phyloP scores from a whole-genome alignment of 2,888 invertebrate species.

The Suillia variegata region DNA sequence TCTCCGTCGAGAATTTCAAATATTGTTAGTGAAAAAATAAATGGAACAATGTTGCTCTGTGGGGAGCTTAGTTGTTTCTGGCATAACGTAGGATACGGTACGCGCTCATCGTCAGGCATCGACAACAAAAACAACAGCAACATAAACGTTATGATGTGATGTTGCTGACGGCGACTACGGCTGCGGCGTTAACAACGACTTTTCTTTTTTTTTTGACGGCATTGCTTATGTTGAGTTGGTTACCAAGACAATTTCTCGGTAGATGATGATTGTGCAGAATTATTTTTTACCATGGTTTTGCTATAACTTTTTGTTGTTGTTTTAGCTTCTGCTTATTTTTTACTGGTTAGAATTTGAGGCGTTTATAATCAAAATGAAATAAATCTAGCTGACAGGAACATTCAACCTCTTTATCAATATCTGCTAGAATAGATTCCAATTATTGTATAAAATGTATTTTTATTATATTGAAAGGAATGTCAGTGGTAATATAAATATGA shows the following conservation, averaged over 20 bases:
- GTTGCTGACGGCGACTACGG: not conserved
- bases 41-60: constrained; percentile 5
- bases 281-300: not conserved
- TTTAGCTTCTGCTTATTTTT: not conserved
- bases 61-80: not conserved
- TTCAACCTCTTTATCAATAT: not conserved
- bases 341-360: not conserved
- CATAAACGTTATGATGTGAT: not conserved
- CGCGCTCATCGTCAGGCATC: constrained; percentile 7
- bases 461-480: too few species aligned
- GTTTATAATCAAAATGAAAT: too few species aligned
- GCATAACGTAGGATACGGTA: constrained; percentile 22
- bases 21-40: constrained; percentile 11
- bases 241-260: constrained; percentile 39
- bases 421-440: not conserved
- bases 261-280: not conserved
- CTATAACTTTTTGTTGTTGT: not conserved
- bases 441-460: too few species aligned
- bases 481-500: too few species aligned
- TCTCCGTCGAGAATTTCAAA: constrained; percentile 16
- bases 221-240: constrained; percentile 17
- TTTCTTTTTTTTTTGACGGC: too few species aligned
- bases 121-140: constrained; percentile 11
- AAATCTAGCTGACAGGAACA: too few species aligned
- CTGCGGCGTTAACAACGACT: not conserved